Evolutionary conservation across 2,797 vertebrate genomes (phyloP).

Genomic region (Glyptemys insculpta): DNA sequence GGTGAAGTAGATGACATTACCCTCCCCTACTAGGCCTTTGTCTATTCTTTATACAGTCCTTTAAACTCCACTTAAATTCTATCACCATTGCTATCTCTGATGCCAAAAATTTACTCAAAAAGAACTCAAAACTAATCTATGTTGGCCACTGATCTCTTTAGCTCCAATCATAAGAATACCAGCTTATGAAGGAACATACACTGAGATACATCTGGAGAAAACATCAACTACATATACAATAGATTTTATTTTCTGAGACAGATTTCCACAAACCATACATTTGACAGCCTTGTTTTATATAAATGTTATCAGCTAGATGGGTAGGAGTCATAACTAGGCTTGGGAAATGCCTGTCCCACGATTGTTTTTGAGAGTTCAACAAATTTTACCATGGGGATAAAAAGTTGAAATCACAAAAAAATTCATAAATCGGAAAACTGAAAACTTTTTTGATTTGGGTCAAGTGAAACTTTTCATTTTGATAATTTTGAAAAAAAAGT

Average conservation of each 20-base stretch:
- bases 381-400: background rate
- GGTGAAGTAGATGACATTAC: background rate
- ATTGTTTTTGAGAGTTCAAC: background rate
- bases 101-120: background rate
- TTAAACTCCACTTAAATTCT: background rate
- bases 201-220: background rate
- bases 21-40: background rate
- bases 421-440: no score
- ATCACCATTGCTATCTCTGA: background rate
- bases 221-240: background rate
- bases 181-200: background rate
- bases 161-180: background rate
- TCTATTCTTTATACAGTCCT: background rate
- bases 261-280: background rate
- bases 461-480: no score
- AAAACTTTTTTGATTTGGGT: no score
- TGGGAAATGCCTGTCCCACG: background rate
- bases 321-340: background rate
- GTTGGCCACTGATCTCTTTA: background rate
- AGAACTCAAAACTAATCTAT: background rate
- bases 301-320: background rate
- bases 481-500: no score
- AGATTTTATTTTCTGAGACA: background rate
- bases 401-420: no score
- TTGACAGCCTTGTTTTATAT: background rate